Evolutionary conservation across 2,113 vertebrate species (phyloP).

Genomic region (Microcebus griseorufus): DNA sequence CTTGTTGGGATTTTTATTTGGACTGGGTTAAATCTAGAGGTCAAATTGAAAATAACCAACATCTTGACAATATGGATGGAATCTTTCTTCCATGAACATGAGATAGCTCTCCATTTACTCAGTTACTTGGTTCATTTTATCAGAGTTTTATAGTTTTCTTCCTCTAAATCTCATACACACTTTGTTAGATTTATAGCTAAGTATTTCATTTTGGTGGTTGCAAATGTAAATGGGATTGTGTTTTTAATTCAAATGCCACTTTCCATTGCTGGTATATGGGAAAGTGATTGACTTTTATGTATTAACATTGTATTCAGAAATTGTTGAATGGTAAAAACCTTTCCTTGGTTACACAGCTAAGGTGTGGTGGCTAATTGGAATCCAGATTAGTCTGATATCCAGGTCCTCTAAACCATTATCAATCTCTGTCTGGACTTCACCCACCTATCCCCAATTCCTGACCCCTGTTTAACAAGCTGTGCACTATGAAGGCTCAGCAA

Average conservation of each 20-base stretch:
- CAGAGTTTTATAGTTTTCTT: neutral
- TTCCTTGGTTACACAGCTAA: neutral
- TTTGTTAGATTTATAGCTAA: neutral
- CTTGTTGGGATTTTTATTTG: neutral
- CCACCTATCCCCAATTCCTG: neutral
- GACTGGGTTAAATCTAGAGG: too few species aligned
- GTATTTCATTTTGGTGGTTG: neutral
- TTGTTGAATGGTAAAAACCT: too few species aligned
- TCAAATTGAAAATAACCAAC: neutral
- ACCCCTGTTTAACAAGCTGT: too few species aligned
- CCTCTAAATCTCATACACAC: neutral
- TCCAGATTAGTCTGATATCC: neutral
- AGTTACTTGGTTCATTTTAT: neutral
- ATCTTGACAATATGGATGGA: neutral
- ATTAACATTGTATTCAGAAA: neutral
- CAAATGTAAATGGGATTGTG: neutral
- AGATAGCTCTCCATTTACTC: neutral
- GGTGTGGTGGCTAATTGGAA: neutral
- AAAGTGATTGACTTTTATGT: neutral
- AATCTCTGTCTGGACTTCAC: neutral
- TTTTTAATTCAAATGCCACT: neutral
- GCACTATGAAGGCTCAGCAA: neutral
- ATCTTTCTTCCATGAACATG: neutral
- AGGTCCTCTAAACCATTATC: neutral
- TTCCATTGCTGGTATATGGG: neutral